A percentile compares a stretch with the other conserved stretches of the same genome.
These are phyloP conservation scores for Ceyx cyanopectus DNA, from an alignment of 2,113 vertebrate genomes.

Conservation along the genomic window DNA sequence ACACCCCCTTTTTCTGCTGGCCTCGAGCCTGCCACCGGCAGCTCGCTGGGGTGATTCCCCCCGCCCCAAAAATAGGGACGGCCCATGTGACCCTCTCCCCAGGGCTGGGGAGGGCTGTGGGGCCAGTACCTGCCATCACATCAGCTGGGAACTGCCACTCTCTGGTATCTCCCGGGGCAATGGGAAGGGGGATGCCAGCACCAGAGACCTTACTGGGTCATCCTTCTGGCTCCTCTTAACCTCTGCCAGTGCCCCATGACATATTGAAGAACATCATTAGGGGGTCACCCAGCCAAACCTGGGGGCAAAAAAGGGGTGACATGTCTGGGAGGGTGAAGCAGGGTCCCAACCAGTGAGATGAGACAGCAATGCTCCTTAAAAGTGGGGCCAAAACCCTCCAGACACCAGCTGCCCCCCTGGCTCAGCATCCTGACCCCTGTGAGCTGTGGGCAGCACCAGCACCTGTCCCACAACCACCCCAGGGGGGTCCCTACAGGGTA, in stretches of 20 bases:
- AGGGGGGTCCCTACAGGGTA: fast-evolving
- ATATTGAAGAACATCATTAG: not conserved
- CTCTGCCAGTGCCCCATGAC: fast-evolving
- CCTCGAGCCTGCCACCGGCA: not conserved
- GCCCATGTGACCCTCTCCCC: not conserved
- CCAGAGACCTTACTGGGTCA: fast-evolving
- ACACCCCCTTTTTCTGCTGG: no score
- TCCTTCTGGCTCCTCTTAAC: fast-evolving
- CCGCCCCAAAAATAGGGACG: not conserved
- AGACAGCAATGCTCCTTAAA: not conserved
- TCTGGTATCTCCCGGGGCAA: fast-evolving
- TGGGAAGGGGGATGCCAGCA: not conserved
- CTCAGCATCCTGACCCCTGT: not conserved
- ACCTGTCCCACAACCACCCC: not conserved
- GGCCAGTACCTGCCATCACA: fast-evolving
- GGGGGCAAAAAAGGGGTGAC: not conserved
- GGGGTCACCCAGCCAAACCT: not conserved
- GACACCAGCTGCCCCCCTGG: fast-evolving
- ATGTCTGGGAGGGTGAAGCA: fast-evolving
- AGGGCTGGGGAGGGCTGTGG: fast-evolving
- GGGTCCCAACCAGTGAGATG: not conserved
- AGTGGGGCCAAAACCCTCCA: fast-evolving
- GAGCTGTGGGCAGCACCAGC: not conserved
- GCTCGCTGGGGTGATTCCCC: fast-evolving
- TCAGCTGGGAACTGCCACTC: not conserved